phyloP scores from a whole-genome alignment of 2,888 invertebrate species.

The Nymphalis polychloros region DNA sequence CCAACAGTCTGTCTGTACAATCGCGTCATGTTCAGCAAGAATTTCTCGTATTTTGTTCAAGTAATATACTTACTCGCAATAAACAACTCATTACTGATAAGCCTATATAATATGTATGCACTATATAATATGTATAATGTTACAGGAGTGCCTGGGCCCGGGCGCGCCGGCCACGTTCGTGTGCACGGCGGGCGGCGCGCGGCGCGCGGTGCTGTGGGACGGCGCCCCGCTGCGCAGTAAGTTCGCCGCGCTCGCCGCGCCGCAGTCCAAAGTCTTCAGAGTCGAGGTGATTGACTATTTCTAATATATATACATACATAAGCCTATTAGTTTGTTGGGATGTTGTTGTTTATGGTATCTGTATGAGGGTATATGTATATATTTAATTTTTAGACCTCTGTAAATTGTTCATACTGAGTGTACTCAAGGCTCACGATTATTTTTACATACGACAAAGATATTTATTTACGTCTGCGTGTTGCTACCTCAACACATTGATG shows the following conservation, averaged over 20 bases:
- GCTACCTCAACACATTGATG: too few species aligned
- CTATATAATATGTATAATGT: not conserved
- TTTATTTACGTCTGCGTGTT: too few species aligned
- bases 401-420: too few species aligned
- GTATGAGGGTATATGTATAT: too few species aligned
- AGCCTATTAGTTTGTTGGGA: too few species aligned
- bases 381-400: too few species aligned
- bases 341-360: too few species aligned
- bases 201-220: slow-evolving; percentile 85
- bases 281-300: slow-evolving; percentile 71
- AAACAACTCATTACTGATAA: too few species aligned
- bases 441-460: too few species aligned
- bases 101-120: not conserved
- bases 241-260: slow-evolving; percentile 86
- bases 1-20: slow-evolving; percentile 84
- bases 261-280: slow-evolving; percentile 87
- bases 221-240: slow-evolving; percentile 84
- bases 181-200: slow-evolving; percentile 82
- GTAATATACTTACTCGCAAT: slow-evolving; percentile 44
- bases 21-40: slow-evolving; percentile 84
- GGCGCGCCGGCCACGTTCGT: slow-evolving; percentile 86
- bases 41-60: slow-evolving; percentile 83
- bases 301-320: not conserved
- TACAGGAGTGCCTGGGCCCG: slow-evolving; percentile 91
- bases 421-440: too few species aligned